These are phyloP conservation scores for Oceanodroma leucorhoa DNA, from an alignment of 2,797 vertebrate genomes.

Conservation along the genomic window DNA sequence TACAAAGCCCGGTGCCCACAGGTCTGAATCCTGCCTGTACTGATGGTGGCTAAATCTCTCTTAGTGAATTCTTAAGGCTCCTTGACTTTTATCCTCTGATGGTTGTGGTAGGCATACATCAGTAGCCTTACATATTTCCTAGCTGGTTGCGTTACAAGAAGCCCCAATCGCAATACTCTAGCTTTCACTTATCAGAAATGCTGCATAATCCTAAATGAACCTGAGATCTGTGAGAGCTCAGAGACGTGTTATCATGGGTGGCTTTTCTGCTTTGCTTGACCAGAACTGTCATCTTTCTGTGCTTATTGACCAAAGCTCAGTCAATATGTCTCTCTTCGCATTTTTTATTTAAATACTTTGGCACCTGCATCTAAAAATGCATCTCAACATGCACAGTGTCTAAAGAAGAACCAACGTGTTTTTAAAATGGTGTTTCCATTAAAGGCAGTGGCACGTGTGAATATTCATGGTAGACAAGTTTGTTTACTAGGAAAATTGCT, in stretches of 20 bases:
- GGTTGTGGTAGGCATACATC: neutral
- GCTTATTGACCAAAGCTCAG: neutral
- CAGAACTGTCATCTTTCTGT: neutral
- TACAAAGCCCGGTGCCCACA: neutral
- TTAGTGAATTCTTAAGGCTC: neutral
- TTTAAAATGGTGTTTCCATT: neutral
- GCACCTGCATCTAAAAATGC: neutral
- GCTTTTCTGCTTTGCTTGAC: neutral
- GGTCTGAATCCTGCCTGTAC: neutral
- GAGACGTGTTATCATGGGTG: neutral
- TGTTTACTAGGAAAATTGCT: neutral
- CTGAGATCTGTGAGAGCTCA: neutral
- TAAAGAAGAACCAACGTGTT: neutral
- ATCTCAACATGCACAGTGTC: neutral
- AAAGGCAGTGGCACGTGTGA: neutral
- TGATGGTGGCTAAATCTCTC: neutral
- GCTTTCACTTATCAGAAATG: neutral
- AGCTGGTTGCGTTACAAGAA: neutral
- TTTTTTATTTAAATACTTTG: neutral
- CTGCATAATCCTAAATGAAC: neutral
- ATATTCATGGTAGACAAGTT: neutral
- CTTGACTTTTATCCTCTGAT: neutral
- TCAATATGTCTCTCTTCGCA: neutral
- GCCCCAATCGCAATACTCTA: neutral
- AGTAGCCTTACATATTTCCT: neutral